phyloP scores from a whole-genome alignment of 2,888 invertebrate species.

The Papilio gigon region DNA sequence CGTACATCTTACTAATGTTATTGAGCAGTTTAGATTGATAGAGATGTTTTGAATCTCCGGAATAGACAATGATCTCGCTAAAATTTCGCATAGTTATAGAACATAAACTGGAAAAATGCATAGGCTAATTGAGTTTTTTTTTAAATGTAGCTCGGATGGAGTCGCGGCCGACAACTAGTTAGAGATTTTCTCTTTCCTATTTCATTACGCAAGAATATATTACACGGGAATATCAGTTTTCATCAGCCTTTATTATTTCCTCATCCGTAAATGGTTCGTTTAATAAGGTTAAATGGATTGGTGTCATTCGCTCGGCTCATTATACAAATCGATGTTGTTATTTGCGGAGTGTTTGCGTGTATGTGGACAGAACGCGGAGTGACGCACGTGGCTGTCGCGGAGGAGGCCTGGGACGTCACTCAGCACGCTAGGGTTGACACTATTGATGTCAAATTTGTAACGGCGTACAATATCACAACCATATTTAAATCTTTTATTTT shows the following conservation, averaged over 20 bases:
- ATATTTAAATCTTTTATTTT: too few species aligned
- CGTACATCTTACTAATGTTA: too few species aligned
- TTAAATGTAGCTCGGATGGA: too few species aligned
- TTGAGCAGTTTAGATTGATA: too few species aligned
- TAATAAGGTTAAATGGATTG: constrained; percentile 40
- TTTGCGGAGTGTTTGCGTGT: constrained; percentile 66
- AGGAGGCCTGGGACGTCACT: constrained; percentile 20
- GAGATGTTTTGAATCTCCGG: too few species aligned
- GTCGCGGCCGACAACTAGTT: too few species aligned
- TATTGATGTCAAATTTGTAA: background rate
- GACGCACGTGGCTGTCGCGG: constrained; percentile 54
- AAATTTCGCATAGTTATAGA: too few species aligned
- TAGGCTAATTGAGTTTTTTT: too few species aligned
- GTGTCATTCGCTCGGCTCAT: constrained; percentile 46
- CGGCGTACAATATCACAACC: too few species aligned
- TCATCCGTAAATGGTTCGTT: constrained; percentile 12
- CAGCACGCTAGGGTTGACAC: constrained; percentile 17
- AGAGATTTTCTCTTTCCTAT: background rate
- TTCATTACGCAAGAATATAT: background rate
- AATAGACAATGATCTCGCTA: too few species aligned
- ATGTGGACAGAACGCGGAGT: constrained; percentile 48
- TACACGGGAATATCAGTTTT: constrained; percentile 1
- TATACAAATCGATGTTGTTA: constrained; percentile 65
- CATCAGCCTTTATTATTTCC: constrained; percentile 8
- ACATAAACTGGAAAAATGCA: too few species aligned